A percentile compares a stretch with the other conserved stretches of the same genome.
Evolutionary conservation across 2,113 vertebrate genomes (phyloP).

Genomic region (Malaclemys terrapin): DNA sequence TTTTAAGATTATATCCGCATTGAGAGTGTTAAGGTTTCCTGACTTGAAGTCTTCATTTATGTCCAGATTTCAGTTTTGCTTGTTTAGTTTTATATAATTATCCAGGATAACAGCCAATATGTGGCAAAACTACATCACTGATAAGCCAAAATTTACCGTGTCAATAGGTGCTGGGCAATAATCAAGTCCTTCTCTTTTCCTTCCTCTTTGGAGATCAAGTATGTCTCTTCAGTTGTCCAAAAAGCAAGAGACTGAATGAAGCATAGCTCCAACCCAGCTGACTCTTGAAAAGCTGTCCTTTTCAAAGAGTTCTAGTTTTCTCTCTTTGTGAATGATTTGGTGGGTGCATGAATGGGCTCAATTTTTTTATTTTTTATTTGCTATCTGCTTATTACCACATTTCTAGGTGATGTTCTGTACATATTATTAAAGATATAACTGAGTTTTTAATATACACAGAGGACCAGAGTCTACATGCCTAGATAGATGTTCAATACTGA

Average conservation of each 20-base stretch:
- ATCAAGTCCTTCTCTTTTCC: rapidly evolving
- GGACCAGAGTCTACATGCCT: not conserved
- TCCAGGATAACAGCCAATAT: not conserved
- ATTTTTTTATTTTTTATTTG: not conserved
- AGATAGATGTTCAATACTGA: not conserved
- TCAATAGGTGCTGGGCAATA: not conserved
- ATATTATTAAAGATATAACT: not conserved
- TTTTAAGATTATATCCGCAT: not conserved
- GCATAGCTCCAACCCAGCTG: too few species aligned
- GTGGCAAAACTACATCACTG: not conserved
- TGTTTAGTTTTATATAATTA: not conserved
- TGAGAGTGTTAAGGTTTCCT: not conserved
- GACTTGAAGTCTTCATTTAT: not conserved
- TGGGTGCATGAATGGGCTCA: not conserved
- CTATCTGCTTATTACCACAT: not conserved
- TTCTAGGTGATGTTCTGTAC: not conserved
- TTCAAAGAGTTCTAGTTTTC: not conserved
- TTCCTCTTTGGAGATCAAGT: not conserved
- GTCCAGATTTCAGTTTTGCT: not conserved
- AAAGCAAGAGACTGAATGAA: not conserved
- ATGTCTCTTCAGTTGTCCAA: not conserved
- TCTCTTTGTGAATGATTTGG: not conserved
- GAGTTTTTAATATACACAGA: not conserved
- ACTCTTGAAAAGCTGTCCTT: not conserved
- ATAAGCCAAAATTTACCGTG: not conserved